phyloP scores from a whole-genome alignment of 2,113 vertebrate genomes.

The Aegotheles bennettii region DNA sequence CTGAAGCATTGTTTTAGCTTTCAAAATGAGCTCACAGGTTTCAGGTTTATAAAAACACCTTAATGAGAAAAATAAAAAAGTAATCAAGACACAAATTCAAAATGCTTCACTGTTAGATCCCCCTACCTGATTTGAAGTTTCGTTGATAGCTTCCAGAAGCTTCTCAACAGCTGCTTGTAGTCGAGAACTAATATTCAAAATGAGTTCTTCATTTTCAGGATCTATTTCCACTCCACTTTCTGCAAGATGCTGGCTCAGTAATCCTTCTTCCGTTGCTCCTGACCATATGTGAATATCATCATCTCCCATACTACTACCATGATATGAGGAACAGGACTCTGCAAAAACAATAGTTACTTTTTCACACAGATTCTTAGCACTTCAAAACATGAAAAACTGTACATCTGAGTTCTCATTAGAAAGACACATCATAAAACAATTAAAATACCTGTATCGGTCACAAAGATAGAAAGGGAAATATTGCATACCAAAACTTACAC shows the following conservation, averaged over 20 bases:
- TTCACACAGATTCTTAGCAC: background rate
- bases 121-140: conserved; percentile 87
- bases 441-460: background rate
- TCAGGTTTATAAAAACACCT: background rate
- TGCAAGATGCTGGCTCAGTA: conserved; percentile 74
- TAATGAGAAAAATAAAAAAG: background rate
- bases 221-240: conserved; percentile 77
- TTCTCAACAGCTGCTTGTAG: conserved; percentile 89
- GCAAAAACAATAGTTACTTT: conserved; percentile 4
- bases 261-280: conserved; percentile 67
- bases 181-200: conserved; percentile 82
- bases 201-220: conserved; percentile 80
- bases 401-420: background rate
- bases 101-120: background rate
- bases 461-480: conserved; percentile 12
- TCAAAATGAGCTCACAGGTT: background rate
- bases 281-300: conserved; percentile 73
- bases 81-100: background rate
- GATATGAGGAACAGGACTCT: conserved; percentile 59
- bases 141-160: conserved; percentile 86
- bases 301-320: conserved; percentile 31
- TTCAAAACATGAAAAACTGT: background rate
- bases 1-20: background rate
- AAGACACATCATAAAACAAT: background rate
- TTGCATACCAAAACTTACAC: background rate